A percentile compares a stretch with the other conserved stretches of the same genome.
These are phyloP conservation scores for Armadillidium nasatum DNA, from an alignment of 1,140 invertebrate species.

Conservation along the genomic window DNA sequence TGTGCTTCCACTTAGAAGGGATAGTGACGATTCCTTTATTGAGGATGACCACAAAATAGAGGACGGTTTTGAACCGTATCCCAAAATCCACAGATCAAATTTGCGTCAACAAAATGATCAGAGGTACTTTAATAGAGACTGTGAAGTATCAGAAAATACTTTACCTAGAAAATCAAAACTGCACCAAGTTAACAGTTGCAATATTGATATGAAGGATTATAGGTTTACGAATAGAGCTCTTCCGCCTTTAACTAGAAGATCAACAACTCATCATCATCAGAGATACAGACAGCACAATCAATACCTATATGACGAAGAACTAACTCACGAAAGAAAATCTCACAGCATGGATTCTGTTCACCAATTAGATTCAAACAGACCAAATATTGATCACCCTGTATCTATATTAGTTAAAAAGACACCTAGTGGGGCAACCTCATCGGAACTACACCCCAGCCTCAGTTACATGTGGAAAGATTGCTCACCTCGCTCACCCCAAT, in stretches of 20 bases:
- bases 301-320: not conserved
- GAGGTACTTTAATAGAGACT: too few species aligned
- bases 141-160: too few species aligned
- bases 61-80: not conserved
- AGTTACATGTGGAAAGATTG: not conserved
- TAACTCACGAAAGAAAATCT: not conserved
- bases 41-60: not conserved
- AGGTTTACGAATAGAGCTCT: not conserved
- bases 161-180: not conserved
- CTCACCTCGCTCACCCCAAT: not conserved
- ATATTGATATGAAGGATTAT: not conserved
- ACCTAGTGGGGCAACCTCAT: not conserved
- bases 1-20: not conserved
- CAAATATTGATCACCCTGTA: not conserved
- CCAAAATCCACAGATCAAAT: not conserved
- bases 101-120: too few species aligned
- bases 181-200: not conserved
- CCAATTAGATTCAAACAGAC: not conserved
- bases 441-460: not conserved
- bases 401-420: not conserved
- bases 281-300: too few species aligned
- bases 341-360: not conserved
- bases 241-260: not conserved
- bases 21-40: not conserved
- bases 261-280: not conserved